phyloP scores from a whole-genome alignment of 1,140 invertebrate genomes.

The Caenorhabditis inopinata region DNA sequence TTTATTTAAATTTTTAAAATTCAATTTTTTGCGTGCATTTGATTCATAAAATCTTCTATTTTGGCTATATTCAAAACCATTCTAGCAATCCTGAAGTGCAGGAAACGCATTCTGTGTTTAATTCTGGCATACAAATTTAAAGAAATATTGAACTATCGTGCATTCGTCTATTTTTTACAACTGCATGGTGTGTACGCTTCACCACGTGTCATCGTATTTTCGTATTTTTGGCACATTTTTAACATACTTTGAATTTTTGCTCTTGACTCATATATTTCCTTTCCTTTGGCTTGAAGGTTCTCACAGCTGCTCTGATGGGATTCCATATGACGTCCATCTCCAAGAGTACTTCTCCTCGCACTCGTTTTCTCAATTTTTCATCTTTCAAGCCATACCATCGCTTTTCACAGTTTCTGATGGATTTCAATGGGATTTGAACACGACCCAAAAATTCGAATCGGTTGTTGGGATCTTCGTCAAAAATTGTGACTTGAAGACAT shows the following conservation, averaged over 20 bases:
- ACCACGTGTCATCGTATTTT: too few relatives aligned
- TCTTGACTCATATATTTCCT: constrained; percentile 91
- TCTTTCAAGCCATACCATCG: constrained; percentile 95
- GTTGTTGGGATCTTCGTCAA: constrained; percentile 95
- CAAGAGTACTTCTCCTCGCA: constrained; percentile 89
- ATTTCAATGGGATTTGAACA: constrained; percentile 80
- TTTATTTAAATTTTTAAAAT: too few relatives aligned
- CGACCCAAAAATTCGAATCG: constrained; percentile 96
- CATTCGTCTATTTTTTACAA: too few relatives aligned
- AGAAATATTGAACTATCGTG: too few relatives aligned
- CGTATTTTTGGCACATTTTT: too few relatives aligned
- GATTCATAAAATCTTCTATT: too few relatives aligned
- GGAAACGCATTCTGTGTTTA: too few relatives aligned
- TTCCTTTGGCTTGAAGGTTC: constrained; percentile 91
- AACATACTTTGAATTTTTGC: constrained; percentile 87
- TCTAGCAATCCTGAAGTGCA: too few relatives aligned
- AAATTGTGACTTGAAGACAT: constrained; percentile 92
- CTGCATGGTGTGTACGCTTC: too few relatives aligned
- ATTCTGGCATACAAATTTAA: too few relatives aligned
- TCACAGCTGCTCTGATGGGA: constrained; percentile 80
- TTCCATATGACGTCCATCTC: constrained; percentile 85
- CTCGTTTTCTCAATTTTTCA: constrained; percentile 81
- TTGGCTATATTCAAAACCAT: too few relatives aligned
- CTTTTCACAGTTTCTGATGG: constrained; percentile 83
- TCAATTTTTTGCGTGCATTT: too few relatives aligned